Percentiles rank a stretch among this genome's conserved stretches.
phyloP scores from a whole-genome alignment of 2,797 vertebrate species.

The Lerista edwardsae region DNA sequence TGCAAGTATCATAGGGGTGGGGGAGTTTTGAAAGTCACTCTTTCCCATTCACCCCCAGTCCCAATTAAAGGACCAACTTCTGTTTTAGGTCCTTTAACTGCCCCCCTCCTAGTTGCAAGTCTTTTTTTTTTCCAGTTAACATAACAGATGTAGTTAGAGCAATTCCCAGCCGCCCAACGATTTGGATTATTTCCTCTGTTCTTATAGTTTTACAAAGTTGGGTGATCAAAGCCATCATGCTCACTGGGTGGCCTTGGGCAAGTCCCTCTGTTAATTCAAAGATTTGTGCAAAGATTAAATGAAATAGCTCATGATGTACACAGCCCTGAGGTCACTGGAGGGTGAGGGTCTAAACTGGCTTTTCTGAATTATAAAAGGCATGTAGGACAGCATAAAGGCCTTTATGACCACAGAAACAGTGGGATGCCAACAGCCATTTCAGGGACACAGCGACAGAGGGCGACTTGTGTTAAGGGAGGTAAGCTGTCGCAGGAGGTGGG shows the following conservation, averaged over 20 bases:
- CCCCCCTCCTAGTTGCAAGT: not conserved
- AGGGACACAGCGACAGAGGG: too few species aligned
- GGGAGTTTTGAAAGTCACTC: not conserved
- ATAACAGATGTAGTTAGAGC: not conserved
- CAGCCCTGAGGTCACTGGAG: not conserved
- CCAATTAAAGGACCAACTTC: constrained; percentile 34
- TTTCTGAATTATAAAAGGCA: too few species aligned
- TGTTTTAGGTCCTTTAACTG: not conserved
- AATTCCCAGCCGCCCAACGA: not conserved
- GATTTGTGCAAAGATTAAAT: not conserved
- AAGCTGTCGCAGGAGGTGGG: too few species aligned
- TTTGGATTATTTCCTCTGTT: not conserved
- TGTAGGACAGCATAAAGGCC: too few species aligned
- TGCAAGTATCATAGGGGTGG: not conserved
- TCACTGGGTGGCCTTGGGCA: not conserved
- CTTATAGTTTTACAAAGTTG: not conserved
- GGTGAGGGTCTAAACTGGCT: too few species aligned
- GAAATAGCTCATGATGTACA: not conserved
- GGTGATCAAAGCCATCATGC: constrained; percentile 13
- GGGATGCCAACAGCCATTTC: too few species aligned
- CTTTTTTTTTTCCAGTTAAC: constrained; percentile 6
- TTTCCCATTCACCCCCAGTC: constrained; percentile 15
- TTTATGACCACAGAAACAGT: too few species aligned
- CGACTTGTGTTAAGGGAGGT: too few species aligned
- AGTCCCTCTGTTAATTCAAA: constrained; percentile 5